Evolutionary conservation across 2,888 invertebrate genomes (phyloP).

Genomic region (Synergus umbraculus): DNA sequence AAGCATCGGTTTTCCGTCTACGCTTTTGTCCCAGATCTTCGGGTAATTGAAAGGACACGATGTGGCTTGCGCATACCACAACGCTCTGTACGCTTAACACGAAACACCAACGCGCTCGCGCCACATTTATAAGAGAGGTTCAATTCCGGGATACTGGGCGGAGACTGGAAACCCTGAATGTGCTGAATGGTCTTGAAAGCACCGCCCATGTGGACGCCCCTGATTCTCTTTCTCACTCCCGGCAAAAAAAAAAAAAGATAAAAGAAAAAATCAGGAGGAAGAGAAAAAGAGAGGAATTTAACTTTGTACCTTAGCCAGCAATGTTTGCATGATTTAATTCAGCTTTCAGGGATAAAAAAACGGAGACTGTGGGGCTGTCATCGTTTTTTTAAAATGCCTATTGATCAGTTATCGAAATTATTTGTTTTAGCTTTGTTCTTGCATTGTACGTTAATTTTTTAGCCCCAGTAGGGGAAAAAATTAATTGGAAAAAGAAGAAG

Average conservation of each 20-base stretch:
- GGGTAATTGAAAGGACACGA: slow-evolving; percentile 9
- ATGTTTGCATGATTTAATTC: slow-evolving; percentile 38
- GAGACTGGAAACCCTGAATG: slow-evolving; percentile 55
- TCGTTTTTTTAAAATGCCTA: slow-evolving; percentile 13
- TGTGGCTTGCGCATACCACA: slow-evolving; percentile 20
- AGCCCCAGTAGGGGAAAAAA: background rate
- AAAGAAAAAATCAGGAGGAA: slow-evolving; percentile 25
- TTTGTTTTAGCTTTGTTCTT: background rate
- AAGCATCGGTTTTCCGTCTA: background rate
- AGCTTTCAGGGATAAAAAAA: slow-evolving; percentile 16
- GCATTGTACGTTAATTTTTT: background rate
- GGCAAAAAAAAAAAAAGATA: slow-evolving; percentile 14
- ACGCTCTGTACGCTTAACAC: background rate
- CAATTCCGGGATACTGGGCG: slow-evolving; percentile 60
- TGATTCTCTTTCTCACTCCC: slow-evolving; percentile 52
- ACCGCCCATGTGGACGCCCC: slow-evolving; percentile 62
- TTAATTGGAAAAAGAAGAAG: background rate
- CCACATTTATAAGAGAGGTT: slow-evolving; percentile 40
- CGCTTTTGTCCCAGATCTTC: background rate
- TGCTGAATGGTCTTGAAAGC: slow-evolving; percentile 50
- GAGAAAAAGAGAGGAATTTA: slow-evolving; percentile 20
- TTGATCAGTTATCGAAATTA: slow-evolving; percentile 16
- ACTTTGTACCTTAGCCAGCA: slow-evolving; percentile 25
- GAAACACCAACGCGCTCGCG: slow-evolving; percentile 47
- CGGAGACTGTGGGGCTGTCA: background rate